Base-by-base conservation (phyloP, 2,797 vertebrate species). In the Sphenodon punctatus region DNA sequence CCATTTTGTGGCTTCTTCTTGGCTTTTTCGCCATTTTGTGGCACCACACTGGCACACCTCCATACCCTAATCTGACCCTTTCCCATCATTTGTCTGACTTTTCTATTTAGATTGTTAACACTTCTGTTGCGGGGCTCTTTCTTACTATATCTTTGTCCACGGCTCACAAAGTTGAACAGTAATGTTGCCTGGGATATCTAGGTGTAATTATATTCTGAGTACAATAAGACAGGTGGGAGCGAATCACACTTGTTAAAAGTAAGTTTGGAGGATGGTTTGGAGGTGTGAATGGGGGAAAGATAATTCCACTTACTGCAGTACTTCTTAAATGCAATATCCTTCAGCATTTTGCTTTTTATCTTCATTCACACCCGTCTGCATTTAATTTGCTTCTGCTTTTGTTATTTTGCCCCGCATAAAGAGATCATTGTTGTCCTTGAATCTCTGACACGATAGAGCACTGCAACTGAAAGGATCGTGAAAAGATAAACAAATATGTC, bases 301-400 rank as follows among this genome's bases (percentile, higher is more conserved):
- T 4, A 38, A 30, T 48, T 48, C 61, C 46, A 27, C 11, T 27
- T 56, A 27, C 25, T 71, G 80, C 75, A 67, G 20, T 61, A 25
- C 12, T 75, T 87, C 49, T 49, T 70, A 25, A 75, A 77, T 34
- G 8, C 82, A 82, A 65, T 2, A n/a, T 20, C 48, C 22, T 22
- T 32, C 58, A 14, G n/a, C 38, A 16, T 70, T 58, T 16, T 7
- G 4, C 11, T 76, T 82, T 34, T 86, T 77, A 58, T 22, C 0
- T 55, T 45, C 8, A 67, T 80, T 77, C 81, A 25, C 51, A 68
- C 25, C 4, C 30, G 70, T 30, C 1, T 1, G 58, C 17, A 2
- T 67, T 86, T 51, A 86, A 27, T 34, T 88, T 79, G 60, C 3
- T 82, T 77, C 69, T 78, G 2, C 5, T 77, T 76, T 71, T 83